Evolutionary conservation across 2,888 invertebrate species (phyloP), one percentile per base, ranked within the genome.

Genomic region (Drosophila aldrichi): DNA sequence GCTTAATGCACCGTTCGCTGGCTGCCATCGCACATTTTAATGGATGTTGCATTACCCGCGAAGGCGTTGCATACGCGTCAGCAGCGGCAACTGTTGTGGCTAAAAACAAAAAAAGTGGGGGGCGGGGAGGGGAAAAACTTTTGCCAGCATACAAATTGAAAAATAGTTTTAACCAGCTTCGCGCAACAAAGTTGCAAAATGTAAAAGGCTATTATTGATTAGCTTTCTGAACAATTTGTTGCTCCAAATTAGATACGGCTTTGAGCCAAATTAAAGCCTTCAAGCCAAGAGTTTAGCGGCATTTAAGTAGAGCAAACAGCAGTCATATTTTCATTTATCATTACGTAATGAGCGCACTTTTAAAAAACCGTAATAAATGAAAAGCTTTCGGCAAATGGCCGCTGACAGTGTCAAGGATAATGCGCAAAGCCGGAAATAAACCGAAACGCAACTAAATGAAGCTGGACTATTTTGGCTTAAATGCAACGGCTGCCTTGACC

Each of bases 341-440:
- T 12, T 40, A 29, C 22, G 14, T 46, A 86, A 88, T 80, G 80
- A 86, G 83, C 80, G 69, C 73, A 55, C 69, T 73, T 76, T 78
- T 83, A 81, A 46, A 51, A 56, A 57, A 2, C 6, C n/a, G 8
- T 44, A 57, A n/a, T 8, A 49, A 52, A 44, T 29, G 10, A 40
- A 32, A 58, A 74, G 71, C 43, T 58, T 70, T 75, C 55, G n/a
- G 70, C 59, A 70, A 81, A 78, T 68, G 59, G 67, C 61, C 63
- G 76, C 65, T 70, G 74, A 80, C 82, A 84, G 76, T 87, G 83
- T 79, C 87, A 88, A 88, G 87, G 87, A 83, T 79, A 76, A 79
- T 72, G 40, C 63, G 54, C 36, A 18, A 48, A 64, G 67, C 70
- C 77, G 81, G 64, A 81, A 71, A 71, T 60, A 48, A 64, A 69